A percentile compares a stretch with the other conserved stretches of the same genome.
These are phyloP conservation scores for Ciconia maguari DNA, from an alignment of 2,113 vertebrate species.

Conservation along the genomic window DNA sequence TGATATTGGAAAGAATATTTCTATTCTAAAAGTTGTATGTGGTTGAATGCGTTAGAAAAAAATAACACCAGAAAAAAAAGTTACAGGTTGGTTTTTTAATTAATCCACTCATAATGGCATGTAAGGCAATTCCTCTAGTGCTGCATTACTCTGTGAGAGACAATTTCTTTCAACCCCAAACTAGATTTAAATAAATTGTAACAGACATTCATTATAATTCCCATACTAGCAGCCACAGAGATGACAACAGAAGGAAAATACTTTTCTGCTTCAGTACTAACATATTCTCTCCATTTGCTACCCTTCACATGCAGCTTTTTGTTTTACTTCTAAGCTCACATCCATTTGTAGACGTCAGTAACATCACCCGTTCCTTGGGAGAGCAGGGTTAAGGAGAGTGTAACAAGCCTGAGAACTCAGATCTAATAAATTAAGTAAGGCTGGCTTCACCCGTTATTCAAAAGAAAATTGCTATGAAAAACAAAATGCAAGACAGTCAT, in stretches of 20 bases:
- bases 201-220: neutral
- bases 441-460: neutral
- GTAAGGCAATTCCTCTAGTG: neutral
- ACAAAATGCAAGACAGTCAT: neutral
- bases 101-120: neutral
- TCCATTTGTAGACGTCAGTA: neutral
- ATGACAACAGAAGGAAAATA: neutral
- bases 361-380: fast-evolving
- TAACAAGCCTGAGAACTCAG: neutral
- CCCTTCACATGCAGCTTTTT: neutral
- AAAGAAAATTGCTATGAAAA: neutral
- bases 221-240: neutral
- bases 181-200: neutral
- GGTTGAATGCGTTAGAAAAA: neutral
- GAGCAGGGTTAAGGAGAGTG: neutral
- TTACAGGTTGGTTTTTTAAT: neutral
- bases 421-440: neutral
- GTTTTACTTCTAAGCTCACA: neutral
- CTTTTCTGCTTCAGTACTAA: neutral
- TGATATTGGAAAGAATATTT: neutral
- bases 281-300: neutral
- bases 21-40: neutral
- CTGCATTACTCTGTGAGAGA: neutral
- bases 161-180: neutral
- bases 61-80: neutral